Evolutionary conservation across 2,797 vertebrate species (phyloP), one percentile per base, ranked within the genome.

Genomic region (Harpagifer antarcticus): DNA sequence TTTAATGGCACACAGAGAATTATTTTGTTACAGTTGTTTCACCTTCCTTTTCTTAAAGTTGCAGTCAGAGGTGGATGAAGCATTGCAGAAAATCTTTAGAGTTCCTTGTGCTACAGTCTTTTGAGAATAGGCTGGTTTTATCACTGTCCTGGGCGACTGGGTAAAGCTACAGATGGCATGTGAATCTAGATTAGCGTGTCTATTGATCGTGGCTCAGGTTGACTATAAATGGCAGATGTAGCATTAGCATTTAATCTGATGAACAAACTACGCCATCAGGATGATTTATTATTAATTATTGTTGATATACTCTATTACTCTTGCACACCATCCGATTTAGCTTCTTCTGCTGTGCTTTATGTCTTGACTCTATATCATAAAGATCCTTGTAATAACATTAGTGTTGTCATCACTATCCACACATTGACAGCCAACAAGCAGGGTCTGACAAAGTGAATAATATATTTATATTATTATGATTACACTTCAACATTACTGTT

Each of bases 141-240:
- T 90, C 79, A 50, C 62, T 44, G 78, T 83, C 73, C 52, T 59
- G 5, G 64, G 54, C 31, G 8, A 76, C 53, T 5, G n/a, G 43
- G 68, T 53, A 52, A 72, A 74, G 71, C 45, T 58, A 75, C 78
- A 90, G 77, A 76, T 84, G 83, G 62, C 68, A 44, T 61, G 65
- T 57, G 58, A 76, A 75, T 84, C 60, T 72, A 76, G 72, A 89
- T 87, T 72, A 82, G 78, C 5, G 13, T 50, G 44, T 44, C 37
- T 52, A 86, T 84, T 79, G 82, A 88, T 89, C 72, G 58, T 73
- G 48, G 63, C 60, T 82, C 48, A 62, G 65, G 56, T 73, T 70
- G 54, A 67, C 63, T 66, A 40, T 60, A 33, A 75, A 73, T 70
- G 75, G 59, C 86, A 89, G 82, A 82, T 72, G 65, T 56, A 56